Evolutionary conservation across 2,113 vertebrate species (phyloP), one percentile per base, ranked within the genome.

Genomic region (Myanophis thanlyinensis): DNA sequence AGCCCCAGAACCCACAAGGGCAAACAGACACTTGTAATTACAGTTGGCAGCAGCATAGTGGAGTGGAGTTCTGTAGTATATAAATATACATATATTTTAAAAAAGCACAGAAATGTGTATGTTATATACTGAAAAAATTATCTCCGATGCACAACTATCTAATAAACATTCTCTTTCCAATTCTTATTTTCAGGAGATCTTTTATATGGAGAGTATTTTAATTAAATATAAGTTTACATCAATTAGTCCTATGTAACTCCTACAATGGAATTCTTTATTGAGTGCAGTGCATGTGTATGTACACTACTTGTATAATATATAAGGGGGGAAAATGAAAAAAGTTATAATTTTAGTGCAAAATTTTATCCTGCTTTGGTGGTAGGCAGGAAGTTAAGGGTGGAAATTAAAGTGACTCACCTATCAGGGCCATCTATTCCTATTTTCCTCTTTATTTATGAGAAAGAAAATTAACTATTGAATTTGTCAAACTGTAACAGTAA

Each of bases 11-110:
- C 99, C 99, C 98, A 99, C 99, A 98, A 99, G 98, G 97, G 99
- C 99, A 98, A 99, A 99, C 97, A 99, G 98, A 98, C 99, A 99
- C 98, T 99, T 98, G 98, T 99, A 99, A 98, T 99, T 99, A 98
- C 99, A 99, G 97, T 99, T 99, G 97, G 99, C 99, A 95, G 99
- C 99, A 95, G 99, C 99, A 46, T 99, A 99, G 97, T 99, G 99
- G 95, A 99, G 97, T 93, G 99, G 98, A 95, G 99, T 99, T 98
- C 99, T 99, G 96, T 97, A 95, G 95, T 67, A 95, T 96, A 97
- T 95, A 80, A 95, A 95, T 56, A 95, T 96, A 97, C 95, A 80
- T 44, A 80, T 80, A 80, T 80, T 80, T 59, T 80, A 95, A 93
- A 95, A 95, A 97, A 73, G 95, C 96, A 92, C 86, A 89, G 53